Base-by-base conservation (phyloP, 2,797 vertebrate genomes). In the Neostethus bicornis region DNA sequence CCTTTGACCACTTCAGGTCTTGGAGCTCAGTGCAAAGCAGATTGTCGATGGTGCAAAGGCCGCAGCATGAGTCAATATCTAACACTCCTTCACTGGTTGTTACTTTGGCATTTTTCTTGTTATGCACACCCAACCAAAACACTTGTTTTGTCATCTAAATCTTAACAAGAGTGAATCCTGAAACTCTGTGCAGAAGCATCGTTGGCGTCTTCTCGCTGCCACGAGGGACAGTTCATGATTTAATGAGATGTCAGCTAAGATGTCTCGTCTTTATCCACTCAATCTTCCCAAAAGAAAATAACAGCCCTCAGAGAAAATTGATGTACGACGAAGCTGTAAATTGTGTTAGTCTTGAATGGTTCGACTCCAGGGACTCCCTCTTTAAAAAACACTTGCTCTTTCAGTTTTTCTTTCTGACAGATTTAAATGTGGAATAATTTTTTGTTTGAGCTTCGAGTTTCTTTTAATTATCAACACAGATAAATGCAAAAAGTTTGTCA, bases 161-260 rank as follows among this genome's bases (percentile, higher is more conserved):
- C 66, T 79, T 75, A 80, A 80, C 66, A 71, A 49, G 65, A 73
- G 57, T 26, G 51, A 79, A 52, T 57, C 58, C 71, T 14, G 58
- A 55, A 41, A 47, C 73, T 72, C 51, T 64, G 58, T 67, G 58
- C 61, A 28, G 55, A 69, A 71, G 44, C 74, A 62, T 70, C 76
- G 59, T 77, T 74, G 51, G 59, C 67, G 54, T 71, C 60, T 61
- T 47, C 62, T 59, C 46, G 51, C 61, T 70, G 77, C 82, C 69
- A 71, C 62, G 2, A 46, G 80, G 77, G 77, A 83, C 73, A 51
- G 49, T 73, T 79, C 69, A 67, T 79, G 85, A 85, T 88, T 86
- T 84, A 85, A 88, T 87, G 69, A 80, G 79, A 73, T 73, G 82
- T 83, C 80, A 80, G 80, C 77, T 61, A 61, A 86, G 74, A 70